Evolutionary conservation across 2,888 invertebrate genomes (phyloP), one percentile per base, ranked within the genome.

Genomic region (Spisula solida): DNA sequence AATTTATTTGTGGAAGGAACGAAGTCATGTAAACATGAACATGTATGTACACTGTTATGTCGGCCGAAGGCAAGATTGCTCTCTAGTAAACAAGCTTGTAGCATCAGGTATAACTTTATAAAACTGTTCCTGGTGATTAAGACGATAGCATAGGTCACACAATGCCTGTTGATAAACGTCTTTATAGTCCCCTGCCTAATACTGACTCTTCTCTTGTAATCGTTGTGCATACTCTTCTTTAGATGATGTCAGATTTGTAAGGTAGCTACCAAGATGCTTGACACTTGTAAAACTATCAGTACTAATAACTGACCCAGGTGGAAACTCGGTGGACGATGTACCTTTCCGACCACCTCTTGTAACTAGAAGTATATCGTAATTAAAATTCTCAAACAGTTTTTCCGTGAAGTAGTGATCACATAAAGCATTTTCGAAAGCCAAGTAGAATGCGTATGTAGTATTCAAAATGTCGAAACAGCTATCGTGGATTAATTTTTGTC

Each of bases 311-410:
- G 70, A 70, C 29, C 70, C 70, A 10, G 6, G 8, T 6, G 70
- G 70, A 31, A 60, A 60, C 60, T 18, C 18, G 0, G 25, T 18
- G 4, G 60, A n/a, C n/a, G 60, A 60, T 51, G 14, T 10, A n/a
- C 79, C 41, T 47, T 41, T 79, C n/a, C 14, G 25, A 5, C 81
- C 81, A 25, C 81, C 81, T 5, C 81, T 20, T 29, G 81, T 81
- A 20, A 81, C 81, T 29, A 81, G 6, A 31, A 81, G 20, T 10
- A 31, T 56, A 18, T 81, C 81, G 31, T 81, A 81, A 18, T 81
- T 34, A 20, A 56, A 81, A 56, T 81, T 81, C 25, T 81, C 81
- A 18, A 56, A 81, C 12, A 81, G 14, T 81, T 51, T 81, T 18
- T 81, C 81, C 5, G 81, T 56, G 20, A 31, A 18, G 31, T 81